Evolutionary conservation across 2,113 vertebrate genomes (phyloP).

Genomic region (Tetrao urogallus): DNA sequence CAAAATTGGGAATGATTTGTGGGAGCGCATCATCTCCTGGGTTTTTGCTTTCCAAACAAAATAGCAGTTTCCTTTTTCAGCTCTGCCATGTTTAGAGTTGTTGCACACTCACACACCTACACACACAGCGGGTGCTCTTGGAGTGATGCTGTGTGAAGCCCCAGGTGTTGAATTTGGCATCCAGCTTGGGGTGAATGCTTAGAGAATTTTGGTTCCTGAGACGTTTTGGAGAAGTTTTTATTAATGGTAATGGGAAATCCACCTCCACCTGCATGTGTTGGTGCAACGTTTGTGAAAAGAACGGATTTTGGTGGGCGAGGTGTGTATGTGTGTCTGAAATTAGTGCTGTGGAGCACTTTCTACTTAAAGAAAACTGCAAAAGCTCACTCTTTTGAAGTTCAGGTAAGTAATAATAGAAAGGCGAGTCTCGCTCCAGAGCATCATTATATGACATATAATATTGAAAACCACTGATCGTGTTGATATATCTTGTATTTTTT

Average conservation of each 20-base stretch:
- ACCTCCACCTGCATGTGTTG: background rate
- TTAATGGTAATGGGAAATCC: background rate
- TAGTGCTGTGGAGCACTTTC: background rate
- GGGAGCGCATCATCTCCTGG: background rate
- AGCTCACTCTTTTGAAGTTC: background rate
- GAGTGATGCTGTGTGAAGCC: background rate
- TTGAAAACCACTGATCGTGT: background rate
- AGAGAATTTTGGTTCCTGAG: background rate
- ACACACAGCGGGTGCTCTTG: rapidly evolving
- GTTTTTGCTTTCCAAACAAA: background rate
- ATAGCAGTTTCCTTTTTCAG: background rate
- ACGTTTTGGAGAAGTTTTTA: background rate
- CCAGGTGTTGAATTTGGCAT: background rate
- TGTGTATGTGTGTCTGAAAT: background rate
- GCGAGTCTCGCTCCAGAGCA: background rate
- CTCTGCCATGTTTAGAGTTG: background rate
- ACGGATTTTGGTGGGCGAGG: background rate
- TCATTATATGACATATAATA: background rate
- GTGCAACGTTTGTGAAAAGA: background rate
- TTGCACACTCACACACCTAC: rapidly evolving
- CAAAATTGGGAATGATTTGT: background rate
- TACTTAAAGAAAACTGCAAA: background rate
- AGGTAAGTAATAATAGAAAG: background rate
- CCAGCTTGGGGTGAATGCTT: background rate
- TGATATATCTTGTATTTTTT: background rate